Evolutionary conservation across 2,888 invertebrate species (phyloP), one percentile per base, ranked within the genome.

Genomic region (Endomychus coccineus): DNA sequence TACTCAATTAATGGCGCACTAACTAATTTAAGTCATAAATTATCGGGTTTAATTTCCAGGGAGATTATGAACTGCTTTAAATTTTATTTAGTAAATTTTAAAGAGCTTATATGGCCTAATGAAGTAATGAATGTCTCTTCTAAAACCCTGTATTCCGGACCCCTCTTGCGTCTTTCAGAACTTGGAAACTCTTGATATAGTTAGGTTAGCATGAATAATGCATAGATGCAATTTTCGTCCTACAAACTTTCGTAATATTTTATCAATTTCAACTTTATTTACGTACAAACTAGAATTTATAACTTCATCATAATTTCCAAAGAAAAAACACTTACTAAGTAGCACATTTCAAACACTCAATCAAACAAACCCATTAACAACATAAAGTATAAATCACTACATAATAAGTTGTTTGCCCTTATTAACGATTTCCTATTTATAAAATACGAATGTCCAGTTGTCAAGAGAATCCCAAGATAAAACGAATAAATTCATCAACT

Each of bases 181-280:
- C 55, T 65, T 60, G 50, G 56, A 55, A 60, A 38, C 58, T 62
- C 61, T 64, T 64, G 62, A 64, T 66, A 62, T 61, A 65, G 66
- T 65, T 64, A 63, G 59, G 61, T 58, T 54, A 57, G 59, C 62
- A 67, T 67, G 66, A 67, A 67, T 67, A 66, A 67, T 67, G 66
- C 65, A 67, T 67, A 60, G 62, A 64, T 67, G 66, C 66, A 67
- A 67, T 67, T 67, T 67, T 67, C 66, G 62, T 64, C 62, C 64
- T 58, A 61, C 61, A 64, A 67, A 67, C 66, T 67, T 67, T 59
- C 49, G 67, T 66, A 63, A 67, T 67, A 67, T 67, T 67, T 67
- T 67, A 67, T 67, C 67, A 67, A 67, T 67, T 67, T 65, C 61
- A 64, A 67, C 66, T 67, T 67, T 67, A 67, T 67, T 67, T 67